Evolutionary conservation across 2,113 vertebrate species (phyloP), one percentile per base, ranked within the genome.

Genomic region (Agelaius phoeniceus): DNA sequence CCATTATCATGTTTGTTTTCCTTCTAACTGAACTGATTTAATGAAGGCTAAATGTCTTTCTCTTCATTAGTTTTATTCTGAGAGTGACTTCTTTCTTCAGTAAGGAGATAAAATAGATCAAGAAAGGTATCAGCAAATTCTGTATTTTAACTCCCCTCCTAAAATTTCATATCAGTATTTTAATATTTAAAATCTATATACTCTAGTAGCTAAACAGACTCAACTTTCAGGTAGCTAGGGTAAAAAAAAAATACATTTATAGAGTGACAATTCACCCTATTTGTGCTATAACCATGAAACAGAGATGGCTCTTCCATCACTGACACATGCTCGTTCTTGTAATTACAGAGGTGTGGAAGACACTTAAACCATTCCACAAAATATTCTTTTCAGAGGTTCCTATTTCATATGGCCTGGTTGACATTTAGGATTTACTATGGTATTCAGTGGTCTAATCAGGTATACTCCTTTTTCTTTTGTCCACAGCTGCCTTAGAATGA

Each of bases 1-100:
- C 43, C 41, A 74, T 94, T 61, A 84, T 68, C 24, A 17, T 94
- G 39, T 88, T 95, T 94, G 39, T 62, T 96, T 94, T 94, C 44
- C 44, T 80, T 51, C 30, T 81, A 69, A 84, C 43, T 74, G 74
- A 94, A 94, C 24, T 80, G 86, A 59, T 2, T 30, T 78, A 89
- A 59, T 73, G 17, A 15, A 72, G 46, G 48, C 44, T 83, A 80
- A 96, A 95, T 44, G 17, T 13, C 13, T 71, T 75, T 22, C 7
- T 48, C 39, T 49, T 33, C 19, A 22, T 5, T 73, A 51, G 23
- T 55, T 72, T 80, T 72, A 83, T 67, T 83, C 15, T 87, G 39
- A 68, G 12, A 57, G 10, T 51, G 33, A 48, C 7, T 89, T 85
- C 21, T 69, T 94, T 79, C 31, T 55, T 76, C 33, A 72, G 26